phyloP scores from a whole-genome alignment of 2,797 vertebrate species.

The Avahi laniger region DNA sequence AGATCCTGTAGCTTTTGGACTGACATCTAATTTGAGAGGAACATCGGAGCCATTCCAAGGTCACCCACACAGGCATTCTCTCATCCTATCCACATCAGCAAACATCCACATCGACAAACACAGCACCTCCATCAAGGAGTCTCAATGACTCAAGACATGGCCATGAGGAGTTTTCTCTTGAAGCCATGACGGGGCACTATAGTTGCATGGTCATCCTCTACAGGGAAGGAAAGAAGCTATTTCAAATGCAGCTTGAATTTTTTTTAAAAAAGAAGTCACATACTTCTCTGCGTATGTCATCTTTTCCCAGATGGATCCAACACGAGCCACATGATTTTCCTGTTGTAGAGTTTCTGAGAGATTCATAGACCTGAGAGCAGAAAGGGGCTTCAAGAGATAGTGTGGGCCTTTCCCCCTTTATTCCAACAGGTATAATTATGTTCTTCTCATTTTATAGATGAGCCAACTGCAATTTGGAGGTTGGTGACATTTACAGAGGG shows the following conservation, averaged over 20 bases:
- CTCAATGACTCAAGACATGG: accelerated
- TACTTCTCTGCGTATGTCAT: conserved; percentile 60
- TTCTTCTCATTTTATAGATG: neutral
- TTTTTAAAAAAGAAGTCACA: conserved; percentile 12
- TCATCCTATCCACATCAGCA: neutral
- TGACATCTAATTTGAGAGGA: neutral
- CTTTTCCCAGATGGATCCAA: conserved; percentile 59
- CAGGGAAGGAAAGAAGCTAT: neutral
- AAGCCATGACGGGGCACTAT: neutral
- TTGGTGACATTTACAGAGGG: neutral
- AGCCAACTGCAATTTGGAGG: neutral
- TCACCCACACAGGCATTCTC: neutral
- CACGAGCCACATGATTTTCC: conserved; percentile 24
- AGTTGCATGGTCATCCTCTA: neutral
- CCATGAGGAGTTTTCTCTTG: neutral
- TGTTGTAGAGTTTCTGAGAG: neutral
- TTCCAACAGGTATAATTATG: neutral
- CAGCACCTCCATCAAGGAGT: neutral
- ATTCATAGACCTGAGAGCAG: neutral
- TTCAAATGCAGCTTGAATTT: conserved; percentile 48
- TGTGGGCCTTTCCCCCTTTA: neutral
- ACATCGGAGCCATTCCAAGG: neutral
- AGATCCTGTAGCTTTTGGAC: neutral
- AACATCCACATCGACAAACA: neutral
- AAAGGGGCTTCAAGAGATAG: neutral